Percentiles rank a stretch among this genome's conserved stretches.
Evolutionary conservation across 2,888 invertebrate species (phyloP).

Genomic region (Nephrotoma flavescens): DNA sequence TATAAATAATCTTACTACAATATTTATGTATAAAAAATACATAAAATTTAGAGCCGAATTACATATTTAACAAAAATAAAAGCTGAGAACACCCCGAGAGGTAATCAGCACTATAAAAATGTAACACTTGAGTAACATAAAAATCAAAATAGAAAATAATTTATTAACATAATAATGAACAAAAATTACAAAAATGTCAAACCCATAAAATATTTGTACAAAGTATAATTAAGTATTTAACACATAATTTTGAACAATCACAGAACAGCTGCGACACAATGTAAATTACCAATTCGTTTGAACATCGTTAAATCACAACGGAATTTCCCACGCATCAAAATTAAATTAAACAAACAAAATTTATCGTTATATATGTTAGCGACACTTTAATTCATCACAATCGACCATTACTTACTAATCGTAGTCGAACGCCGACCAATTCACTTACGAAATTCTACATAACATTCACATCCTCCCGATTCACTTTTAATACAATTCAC

Average conservation of each 20-base stretch:
- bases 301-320: not conserved
- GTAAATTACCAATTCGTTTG: not conserved
- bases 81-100: not conserved
- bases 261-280: not conserved
- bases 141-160: not conserved
- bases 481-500: conserved; percentile 49
- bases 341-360: not conserved
- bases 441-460: conserved; percentile 50
- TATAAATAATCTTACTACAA: not conserved
- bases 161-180: not conserved
- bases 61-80: not conserved
- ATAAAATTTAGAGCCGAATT: not conserved
- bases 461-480: conserved; percentile 53
- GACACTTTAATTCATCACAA: conserved; percentile 12
- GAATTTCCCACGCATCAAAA: not conserved
- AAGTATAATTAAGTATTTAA: not conserved
- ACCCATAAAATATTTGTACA: not conserved
- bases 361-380: not conserved
- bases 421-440: not conserved
- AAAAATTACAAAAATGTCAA: not conserved
- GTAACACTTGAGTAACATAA: not conserved
- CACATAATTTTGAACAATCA: not conserved
- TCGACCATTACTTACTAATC: not conserved
- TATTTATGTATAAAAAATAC: not conserved
- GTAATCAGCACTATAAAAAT: not conserved